Conservation (phyloP, 2,888 invertebrate species). For the Acleris literana region DNA sequence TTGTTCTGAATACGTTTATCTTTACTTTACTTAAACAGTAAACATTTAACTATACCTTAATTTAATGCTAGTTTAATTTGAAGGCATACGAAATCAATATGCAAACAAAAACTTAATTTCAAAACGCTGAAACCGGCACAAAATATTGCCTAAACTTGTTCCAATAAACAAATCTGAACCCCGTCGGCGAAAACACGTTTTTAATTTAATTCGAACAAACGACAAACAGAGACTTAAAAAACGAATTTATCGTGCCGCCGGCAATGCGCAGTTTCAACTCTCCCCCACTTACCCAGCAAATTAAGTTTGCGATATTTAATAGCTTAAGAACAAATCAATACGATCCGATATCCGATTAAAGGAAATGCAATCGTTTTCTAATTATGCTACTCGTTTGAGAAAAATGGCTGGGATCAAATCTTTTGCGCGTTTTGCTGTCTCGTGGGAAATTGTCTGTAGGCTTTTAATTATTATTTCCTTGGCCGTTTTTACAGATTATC, state of each 20-base stretch:
- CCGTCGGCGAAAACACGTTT: slow-evolving; percentile 33
- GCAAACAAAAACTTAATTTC: no score
- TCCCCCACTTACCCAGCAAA: slow-evolving; percentile 18
- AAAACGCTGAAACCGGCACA: no score
- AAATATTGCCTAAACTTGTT: slow-evolving; percentile 23
- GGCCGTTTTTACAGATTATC: no score
- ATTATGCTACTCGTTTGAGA: slow-evolving; percentile 17
- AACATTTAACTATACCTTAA: no score
- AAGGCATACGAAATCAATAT: no score
- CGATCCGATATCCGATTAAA: slow-evolving; percentile 22
- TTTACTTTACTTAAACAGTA: no score
- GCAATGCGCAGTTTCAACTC: background rate
- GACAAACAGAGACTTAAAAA: slow-evolving; percentile 23
- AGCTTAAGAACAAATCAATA: slow-evolving; percentile 33
- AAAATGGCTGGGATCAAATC: slow-evolving; percentile 15
- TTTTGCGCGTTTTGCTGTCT: slow-evolving; percentile 10
- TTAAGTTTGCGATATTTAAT: slow-evolving; percentile 34
- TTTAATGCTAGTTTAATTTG: no score
- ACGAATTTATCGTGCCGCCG: slow-evolving; percentile 19
- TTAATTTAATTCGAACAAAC: slow-evolving; percentile 31
- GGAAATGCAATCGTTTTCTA: slow-evolving; percentile 27
- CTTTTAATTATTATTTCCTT: background rate
- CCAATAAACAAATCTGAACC: slow-evolving; percentile 31
- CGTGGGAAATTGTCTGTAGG: background rate
- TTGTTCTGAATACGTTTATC: no score